Evolutionary conservation across 2,113 vertebrate genomes (phyloP).

Genomic region (Odocoileus hemionus): DNA sequence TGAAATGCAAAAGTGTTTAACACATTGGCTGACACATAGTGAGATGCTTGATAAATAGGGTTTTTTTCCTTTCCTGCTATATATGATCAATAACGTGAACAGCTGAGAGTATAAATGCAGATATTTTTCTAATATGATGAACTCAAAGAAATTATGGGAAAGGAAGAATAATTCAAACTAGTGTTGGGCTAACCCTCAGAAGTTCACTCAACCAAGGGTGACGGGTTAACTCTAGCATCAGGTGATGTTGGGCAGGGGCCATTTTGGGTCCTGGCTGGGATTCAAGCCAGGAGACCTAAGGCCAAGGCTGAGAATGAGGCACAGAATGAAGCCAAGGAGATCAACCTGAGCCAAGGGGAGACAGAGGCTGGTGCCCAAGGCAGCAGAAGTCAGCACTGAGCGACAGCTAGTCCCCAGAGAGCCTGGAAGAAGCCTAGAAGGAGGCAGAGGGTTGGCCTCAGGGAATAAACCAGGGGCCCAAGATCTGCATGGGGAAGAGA

Average conservation of each 20-base stretch:
- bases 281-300: neutral
- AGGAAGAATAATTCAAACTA: constrained; percentile 12
- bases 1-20: neutral
- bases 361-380: neutral
- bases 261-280: neutral
- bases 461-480: neutral
- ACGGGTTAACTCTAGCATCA: neutral
- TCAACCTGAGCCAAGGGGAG: constrained; percentile 25
- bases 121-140: constrained; percentile 2
- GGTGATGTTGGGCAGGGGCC: neutral
- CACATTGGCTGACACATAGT: neutral
- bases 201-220: constrained; percentile 6
- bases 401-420: neutral
- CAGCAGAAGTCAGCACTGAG: neutral
- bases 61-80: neutral
- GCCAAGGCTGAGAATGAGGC: neutral
- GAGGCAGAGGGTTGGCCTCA: neutral
- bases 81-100: neutral
- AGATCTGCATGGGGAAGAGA: neutral
- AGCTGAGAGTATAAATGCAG: neutral
- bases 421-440: neutral
- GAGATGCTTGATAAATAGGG: neutral
- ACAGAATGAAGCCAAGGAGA: constrained; percentile 14
- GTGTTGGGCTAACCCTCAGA: neutral
- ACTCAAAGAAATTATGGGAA: neutral